phyloP scores from a whole-genome alignment of 2,888 invertebrate species.

The Eustalomyia histrio region DNA sequence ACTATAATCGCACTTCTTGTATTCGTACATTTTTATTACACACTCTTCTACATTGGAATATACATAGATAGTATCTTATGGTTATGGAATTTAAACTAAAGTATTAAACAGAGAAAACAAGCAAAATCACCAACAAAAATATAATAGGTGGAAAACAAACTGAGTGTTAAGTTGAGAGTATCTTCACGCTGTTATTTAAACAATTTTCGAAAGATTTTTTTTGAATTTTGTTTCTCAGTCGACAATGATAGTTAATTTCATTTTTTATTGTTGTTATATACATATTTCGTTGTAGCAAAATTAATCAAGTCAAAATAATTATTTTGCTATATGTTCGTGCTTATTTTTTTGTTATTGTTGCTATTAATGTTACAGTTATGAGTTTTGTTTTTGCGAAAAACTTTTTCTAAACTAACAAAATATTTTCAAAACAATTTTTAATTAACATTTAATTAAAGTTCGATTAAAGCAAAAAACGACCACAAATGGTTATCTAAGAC shows the following conservation, averaged over 20 bases:
- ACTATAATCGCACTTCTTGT: not conserved
- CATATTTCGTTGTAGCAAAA: not conserved
- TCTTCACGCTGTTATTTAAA: slow-evolving; percentile 57
- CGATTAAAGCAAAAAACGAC: too few species aligned
- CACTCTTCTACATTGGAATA: not conserved
- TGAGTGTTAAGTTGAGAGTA: slow-evolving; percentile 61
- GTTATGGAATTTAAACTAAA: slow-evolving; percentile 52
- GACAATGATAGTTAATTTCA: slow-evolving; percentile 12
- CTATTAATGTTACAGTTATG: not conserved
- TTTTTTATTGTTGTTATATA: slow-evolving; percentile 13
- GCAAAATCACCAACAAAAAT: slow-evolving; percentile 45
- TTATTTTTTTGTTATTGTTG: not conserved
- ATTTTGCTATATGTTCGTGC: slow-evolving; percentile 8
- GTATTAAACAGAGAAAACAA: slow-evolving; percentile 38
- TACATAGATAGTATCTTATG: slow-evolving; percentile 44
- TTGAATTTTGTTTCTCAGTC: slow-evolving; percentile 14
- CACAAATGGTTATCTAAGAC: too few species aligned
- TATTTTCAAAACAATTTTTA: not conserved
- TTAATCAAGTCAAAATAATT: slow-evolving; percentile 22
- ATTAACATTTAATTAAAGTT: not conserved
- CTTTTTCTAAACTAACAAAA: not conserved
- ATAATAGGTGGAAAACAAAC: slow-evolving; percentile 22
- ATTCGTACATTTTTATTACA: slow-evolving; percentile 12
- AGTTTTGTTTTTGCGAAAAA: not conserved
- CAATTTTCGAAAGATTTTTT: slow-evolving; percentile 42